Conservation (phyloP, 2,113 vertebrate genomes). For the Brachionichthys hirsutus region DNA sequence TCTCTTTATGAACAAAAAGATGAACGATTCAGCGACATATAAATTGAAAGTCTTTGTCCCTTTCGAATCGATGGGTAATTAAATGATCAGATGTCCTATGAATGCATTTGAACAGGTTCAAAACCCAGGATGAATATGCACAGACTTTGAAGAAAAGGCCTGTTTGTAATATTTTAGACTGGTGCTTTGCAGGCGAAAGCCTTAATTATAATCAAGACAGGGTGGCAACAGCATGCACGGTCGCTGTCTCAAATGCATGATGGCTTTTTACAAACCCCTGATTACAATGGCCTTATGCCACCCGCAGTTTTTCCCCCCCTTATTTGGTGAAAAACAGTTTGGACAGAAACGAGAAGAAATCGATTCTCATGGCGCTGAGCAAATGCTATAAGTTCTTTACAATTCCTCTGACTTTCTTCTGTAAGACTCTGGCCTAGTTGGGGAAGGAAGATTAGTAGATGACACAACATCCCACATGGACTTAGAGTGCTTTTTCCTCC, state of each 20-base stretch:
- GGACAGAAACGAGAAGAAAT: neutral
- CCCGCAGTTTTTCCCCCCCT: constrained; percentile 2
- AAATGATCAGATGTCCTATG: constrained; percentile 16
- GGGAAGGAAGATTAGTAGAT: constrained; percentile 59
- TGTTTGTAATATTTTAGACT: neutral
- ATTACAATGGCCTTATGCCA: constrained; percentile 15
- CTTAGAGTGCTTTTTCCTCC: constrained; percentile 61
- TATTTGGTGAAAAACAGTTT: constrained; percentile 7
- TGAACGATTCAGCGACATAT: constrained; percentile 10
- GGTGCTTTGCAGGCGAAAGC: neutral
- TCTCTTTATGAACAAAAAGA: constrained; percentile 47
- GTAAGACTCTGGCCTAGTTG: constrained; percentile 55
- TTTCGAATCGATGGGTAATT: constrained; percentile 28
- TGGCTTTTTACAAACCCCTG: constrained; percentile 7
- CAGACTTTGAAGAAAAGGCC: neutral
- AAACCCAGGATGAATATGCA: neutral
- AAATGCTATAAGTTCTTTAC: constrained; percentile 45
- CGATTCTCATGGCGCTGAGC: constrained; percentile 7
- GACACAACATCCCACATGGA: constrained; percentile 61
- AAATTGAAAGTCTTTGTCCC: constrained; percentile 22
- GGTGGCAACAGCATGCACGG: neutral
- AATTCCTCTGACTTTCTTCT: constrained; percentile 39
- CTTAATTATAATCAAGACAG: constrained; percentile 15
- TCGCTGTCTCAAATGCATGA: neutral
- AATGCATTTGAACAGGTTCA: constrained; percentile 1